A percentile compares a stretch with the other conserved stretches of the same genome.
Evolutionary conservation across 2,888 invertebrate species (phyloP).

Genomic region (Pinctada fucata): DNA sequence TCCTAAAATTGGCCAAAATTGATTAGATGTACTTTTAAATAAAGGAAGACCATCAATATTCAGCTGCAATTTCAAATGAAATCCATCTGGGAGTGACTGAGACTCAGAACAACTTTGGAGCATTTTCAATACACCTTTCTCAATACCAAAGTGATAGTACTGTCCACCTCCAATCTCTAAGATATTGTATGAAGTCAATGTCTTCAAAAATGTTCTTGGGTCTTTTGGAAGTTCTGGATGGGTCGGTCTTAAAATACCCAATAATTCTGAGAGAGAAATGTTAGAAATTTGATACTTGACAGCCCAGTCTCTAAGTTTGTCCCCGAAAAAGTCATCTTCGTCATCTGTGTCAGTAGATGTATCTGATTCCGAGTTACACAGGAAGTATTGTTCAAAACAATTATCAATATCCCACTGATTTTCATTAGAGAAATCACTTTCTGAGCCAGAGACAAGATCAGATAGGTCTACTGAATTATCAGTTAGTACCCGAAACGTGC

Average conservation of each 20-base stretch:
- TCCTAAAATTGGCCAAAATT: constrained; percentile 40
- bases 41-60: constrained; percentile 38
- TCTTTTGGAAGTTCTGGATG: constrained; percentile 35
- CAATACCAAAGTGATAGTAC: constrained; percentile 42
- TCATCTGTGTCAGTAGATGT: not conserved
- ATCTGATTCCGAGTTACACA: too few relatives aligned
- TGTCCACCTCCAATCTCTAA: constrained; percentile 28
- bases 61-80: constrained; percentile 9
- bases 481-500: not conserved
- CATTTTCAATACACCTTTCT: constrained; percentile 14
- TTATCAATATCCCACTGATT: not conserved
- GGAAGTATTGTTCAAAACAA: too few relatives aligned
- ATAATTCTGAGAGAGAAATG: not conserved
- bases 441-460: not conserved
- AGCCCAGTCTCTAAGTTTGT: constrained; percentile 8
- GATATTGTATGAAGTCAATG: constrained; percentile 9
- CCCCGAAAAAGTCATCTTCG: not conserved
- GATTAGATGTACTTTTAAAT: constrained; percentile 30
- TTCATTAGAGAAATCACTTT: not conserved
- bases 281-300: constrained; percentile 1
- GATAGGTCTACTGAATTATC: not conserved
- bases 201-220: constrained; percentile 23
- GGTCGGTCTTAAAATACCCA: constrained; percentile 5
- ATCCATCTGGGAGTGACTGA: not conserved
- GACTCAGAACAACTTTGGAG: not conserved